Evolutionary conservation across 2,888 invertebrate species (phyloP).

Genomic region (Tipula confusa): DNA sequence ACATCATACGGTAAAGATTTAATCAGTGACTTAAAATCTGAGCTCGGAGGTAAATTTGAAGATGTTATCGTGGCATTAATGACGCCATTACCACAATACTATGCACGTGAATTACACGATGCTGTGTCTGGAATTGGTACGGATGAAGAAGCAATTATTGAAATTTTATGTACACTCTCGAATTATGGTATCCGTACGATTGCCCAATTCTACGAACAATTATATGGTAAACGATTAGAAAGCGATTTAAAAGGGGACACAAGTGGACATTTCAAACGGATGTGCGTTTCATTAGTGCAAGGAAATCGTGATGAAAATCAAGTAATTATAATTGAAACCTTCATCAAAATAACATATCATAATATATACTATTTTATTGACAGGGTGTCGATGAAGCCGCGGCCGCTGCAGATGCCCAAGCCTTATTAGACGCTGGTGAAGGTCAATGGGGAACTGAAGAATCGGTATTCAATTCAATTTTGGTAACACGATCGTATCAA

Average conservation of each 20-base stretch:
- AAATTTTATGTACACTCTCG: constrained; percentile 85
- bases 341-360: not conserved
- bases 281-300: constrained; percentile 81
- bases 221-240: constrained; percentile 76
- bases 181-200: constrained; percentile 86
- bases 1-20: constrained; percentile 86
- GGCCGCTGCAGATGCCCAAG: constrained; percentile 79
- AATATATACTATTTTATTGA: not conserved
- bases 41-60: constrained; percentile 84
- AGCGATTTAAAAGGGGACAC: constrained; percentile 87
- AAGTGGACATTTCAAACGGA: constrained; percentile 90
- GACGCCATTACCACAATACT: constrained; percentile 85
- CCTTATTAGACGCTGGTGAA: constrained; percentile 70
- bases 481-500: constrained; percentile 83
- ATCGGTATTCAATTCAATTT: constrained; percentile 78
- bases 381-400: constrained; percentile 72
- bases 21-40: constrained; percentile 80
- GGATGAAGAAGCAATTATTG: constrained; percentile 85
- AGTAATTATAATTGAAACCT: constrained; percentile 39
- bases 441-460: constrained; percentile 89
- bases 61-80: constrained; percentile 85
- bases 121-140: constrained; percentile 85
- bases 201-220: constrained; percentile 77
- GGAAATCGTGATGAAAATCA: constrained; percentile 87
- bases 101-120: constrained; percentile 83